Conservation (phyloP, 2,113 vertebrate species). For the Entelurus aequoreus region DNA sequence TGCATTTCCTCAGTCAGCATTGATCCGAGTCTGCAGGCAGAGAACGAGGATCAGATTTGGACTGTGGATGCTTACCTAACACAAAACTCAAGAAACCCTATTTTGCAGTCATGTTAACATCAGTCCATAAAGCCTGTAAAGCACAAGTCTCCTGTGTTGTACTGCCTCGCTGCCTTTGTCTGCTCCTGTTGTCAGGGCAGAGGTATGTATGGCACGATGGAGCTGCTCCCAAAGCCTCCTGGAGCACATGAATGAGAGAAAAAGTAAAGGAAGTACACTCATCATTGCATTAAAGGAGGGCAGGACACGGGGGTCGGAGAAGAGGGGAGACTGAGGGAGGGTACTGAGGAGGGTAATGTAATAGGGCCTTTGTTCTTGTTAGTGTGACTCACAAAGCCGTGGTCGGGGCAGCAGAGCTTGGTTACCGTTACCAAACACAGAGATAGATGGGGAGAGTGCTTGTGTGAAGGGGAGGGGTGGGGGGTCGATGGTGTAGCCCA, state of each 20-base stretch:
- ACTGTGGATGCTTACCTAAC: slow-evolving; percentile 1
- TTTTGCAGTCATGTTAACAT: slow-evolving; percentile 40
- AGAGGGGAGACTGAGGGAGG: slow-evolving; percentile 22
- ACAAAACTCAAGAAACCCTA: slow-evolving; percentile 11
- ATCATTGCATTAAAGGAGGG: slow-evolving; percentile 48
- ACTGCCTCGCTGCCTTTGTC: slow-evolving; percentile 49
- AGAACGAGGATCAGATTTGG: slow-evolving; percentile 12
- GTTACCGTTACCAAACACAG: slow-evolving; percentile 62
- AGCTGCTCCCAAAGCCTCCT: slow-evolving; percentile 49
- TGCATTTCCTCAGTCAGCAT: slow-evolving; percentile 6
- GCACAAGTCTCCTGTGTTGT: slow-evolving; percentile 28
- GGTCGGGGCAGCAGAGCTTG: slow-evolving; percentile 39
- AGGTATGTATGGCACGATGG: slow-evolving; percentile 56
- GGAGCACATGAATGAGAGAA: slow-evolving; percentile 51
- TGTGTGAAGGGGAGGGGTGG: neutral
- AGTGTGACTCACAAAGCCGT: slow-evolving; percentile 59
- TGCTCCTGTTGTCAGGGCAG: slow-evolving; percentile 60
- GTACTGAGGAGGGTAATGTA: slow-evolving; percentile 34
- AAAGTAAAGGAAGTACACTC: slow-evolving; percentile 60
- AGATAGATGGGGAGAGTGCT: slow-evolving; percentile 11
- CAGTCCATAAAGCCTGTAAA: slow-evolving; percentile 42
- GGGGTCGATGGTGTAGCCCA: slow-evolving; percentile 3
- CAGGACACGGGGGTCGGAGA: slow-evolving; percentile 28
- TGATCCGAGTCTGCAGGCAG: slow-evolving; percentile 18
- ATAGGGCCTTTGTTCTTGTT: slow-evolving; percentile 67